A percentile compares a stretch with the other conserved stretches of the same genome.
These are phyloP conservation scores for Liodrosophila aerea DNA, from an alignment of 2,888 invertebrate genomes.

Conservation along the genomic window DNA sequence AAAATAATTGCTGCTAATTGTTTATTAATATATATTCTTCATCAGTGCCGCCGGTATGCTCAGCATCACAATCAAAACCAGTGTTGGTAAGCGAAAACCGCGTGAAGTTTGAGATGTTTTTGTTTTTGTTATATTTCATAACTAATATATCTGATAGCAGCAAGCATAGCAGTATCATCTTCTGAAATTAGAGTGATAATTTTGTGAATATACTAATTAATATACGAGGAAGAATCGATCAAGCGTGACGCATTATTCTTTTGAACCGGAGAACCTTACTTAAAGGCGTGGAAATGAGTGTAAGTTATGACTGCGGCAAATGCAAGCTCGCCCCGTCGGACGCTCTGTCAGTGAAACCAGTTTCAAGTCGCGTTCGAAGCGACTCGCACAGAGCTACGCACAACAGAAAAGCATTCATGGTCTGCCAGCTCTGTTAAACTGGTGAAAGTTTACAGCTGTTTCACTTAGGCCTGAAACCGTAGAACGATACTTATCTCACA, in stretches of 20 bases:
- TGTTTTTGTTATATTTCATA: slow-evolving; percentile 47
- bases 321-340: slow-evolving; percentile 17
- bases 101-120: slow-evolving; percentile 2
- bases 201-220: slow-evolving; percentile 58
- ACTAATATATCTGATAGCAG: slow-evolving; percentile 34
- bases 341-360: slow-evolving; percentile 58
- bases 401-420: slow-evolving; percentile 25
- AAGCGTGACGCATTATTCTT: slow-evolving; percentile 50
- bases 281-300: slow-evolving; percentile 78
- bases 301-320: slow-evolving; percentile 61
- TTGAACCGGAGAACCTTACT: slow-evolving; percentile 30
- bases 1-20: too few species aligned
- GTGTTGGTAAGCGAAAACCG: slow-evolving; percentile 21
- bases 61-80: slow-evolving; percentile 15
- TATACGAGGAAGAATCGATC: slow-evolving; percentile 48
- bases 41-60: too few species aligned
- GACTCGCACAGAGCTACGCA: slow-evolving; percentile 38
- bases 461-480: slow-evolving; percentile 17
- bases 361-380: slow-evolving; percentile 55
- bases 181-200: slow-evolving; percentile 52
- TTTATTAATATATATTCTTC: too few species aligned
- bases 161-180: slow-evolving; percentile 7
- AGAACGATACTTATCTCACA: slow-evolving; percentile 20
- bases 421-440: slow-evolving; percentile 28
- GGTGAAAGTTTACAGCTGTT: slow-evolving; percentile 74